Percentiles rank a stretch among this genome's conserved stretches.
Evolutionary conservation across 2,888 invertebrate genomes (phyloP).

Genomic region (Thyatira batis): DNA sequence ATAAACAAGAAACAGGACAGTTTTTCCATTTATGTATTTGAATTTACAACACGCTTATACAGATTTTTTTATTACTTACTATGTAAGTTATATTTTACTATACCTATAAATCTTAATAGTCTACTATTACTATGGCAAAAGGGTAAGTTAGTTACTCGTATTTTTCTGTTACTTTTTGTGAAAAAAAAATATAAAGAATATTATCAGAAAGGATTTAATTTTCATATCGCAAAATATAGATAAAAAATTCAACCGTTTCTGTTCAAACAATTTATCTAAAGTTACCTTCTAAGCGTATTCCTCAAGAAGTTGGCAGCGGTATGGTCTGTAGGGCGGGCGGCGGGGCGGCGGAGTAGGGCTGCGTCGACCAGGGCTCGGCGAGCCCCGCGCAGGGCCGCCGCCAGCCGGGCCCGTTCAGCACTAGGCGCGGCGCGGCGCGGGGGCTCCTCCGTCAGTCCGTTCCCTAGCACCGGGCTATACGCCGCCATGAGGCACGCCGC

Average conservation of each 20-base stretch:
- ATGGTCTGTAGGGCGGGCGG: constrained; percentile 86
- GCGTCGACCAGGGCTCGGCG: constrained; percentile 92
- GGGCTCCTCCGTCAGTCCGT: constrained; percentile 89
- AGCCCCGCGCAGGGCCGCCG: constrained; percentile 93
- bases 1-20: no score
- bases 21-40: no score
- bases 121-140: neutral
- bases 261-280: neutral
- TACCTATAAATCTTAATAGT: no score
- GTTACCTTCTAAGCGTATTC: constrained; percentile 90
- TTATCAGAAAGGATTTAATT: no score
- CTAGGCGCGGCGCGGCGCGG: constrained; percentile 86
- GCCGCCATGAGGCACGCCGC: constrained; percentile 96
- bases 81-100: neutral
- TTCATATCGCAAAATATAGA: no score
- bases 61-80: no score
- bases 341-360: constrained; percentile 90
- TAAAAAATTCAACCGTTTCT: no score
- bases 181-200: no score
- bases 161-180: no score
- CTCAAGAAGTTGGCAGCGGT: constrained; percentile 92
- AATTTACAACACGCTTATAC: no score
- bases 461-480: constrained; percentile 92
- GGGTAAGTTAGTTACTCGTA: no score
- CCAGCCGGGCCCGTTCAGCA: constrained; percentile 92